Percentiles rank a stretch among this genome's conserved stretches.
Evolutionary conservation across 2,113 vertebrate genomes (phyloP).

Genomic region (Pelecanus crispus): DNA sequence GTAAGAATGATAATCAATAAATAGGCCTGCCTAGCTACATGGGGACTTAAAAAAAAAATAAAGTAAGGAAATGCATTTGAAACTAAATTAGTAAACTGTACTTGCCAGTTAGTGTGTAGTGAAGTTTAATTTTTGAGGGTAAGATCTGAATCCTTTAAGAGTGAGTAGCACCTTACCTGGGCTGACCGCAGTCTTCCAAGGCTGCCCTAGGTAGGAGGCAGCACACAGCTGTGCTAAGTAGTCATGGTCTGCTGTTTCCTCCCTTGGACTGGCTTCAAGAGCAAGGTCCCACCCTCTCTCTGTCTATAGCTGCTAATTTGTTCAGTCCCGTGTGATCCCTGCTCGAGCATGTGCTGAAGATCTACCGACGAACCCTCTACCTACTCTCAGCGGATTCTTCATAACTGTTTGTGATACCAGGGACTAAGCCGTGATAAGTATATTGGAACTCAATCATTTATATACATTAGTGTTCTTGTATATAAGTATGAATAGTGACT

Average conservation of each 20-base stretch:
- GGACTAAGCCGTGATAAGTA: not conserved
- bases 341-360: rapidly evolving
- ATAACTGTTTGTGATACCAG: not conserved
- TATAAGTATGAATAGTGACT: not conserved
- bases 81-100: not conserved
- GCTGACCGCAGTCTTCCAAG: not conserved
- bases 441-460: not conserved
- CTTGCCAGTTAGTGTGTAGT: not conserved
- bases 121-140: not conserved
- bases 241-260: not conserved
- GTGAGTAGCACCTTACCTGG: not conserved
- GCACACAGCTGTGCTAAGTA: not conserved
- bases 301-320: not conserved
- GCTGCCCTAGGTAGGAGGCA: not conserved
- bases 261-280: not conserved
- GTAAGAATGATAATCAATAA: not conserved
- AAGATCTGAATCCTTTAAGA: not conserved
- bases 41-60: not conserved
- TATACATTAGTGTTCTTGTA: not conserved
- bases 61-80: not conserved
- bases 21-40: not conserved
- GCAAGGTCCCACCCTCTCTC: not conserved
- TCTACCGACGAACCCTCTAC: not conserved
- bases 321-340: not conserved
- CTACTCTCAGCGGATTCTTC: not conserved